Evolutionary conservation across 1,140 invertebrate species (phyloP), one percentile per base, ranked within the genome.

Genomic region (Ceratina calcarata): DNA sequence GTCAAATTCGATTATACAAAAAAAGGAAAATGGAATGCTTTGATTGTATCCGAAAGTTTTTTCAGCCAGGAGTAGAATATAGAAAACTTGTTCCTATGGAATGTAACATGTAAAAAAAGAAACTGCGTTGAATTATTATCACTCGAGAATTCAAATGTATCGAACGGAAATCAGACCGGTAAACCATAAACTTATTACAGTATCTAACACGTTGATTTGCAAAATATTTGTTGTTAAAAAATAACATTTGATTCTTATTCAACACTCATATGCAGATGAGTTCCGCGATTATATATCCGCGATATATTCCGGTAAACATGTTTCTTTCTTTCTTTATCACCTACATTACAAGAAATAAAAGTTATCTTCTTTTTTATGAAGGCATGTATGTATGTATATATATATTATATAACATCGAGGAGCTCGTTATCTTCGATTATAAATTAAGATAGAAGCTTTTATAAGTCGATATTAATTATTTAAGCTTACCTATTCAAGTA

Each of bases 401-500:
- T 66, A 51, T 68, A 69, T 37, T 45, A 55, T 62, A 78, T 77
- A 78, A 72, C 49, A 72, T 78, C 68, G 76, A 78, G 60, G 37
- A 65, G 18, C 71, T 74, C 78, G 15, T 84, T 72, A 67, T 67
- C 69, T 75, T 83, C 32, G 57, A 69, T 67, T 75, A 80, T 18
- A 49, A 83, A 71, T 83, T 67, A 51, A 84, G 70, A 82, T 82
- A 80, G 76, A 84, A 83, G 82, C 73, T 45, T 45, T 45, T 10
- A 79, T 75, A 83, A 80, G 20, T 81, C 24, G 51, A 84, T 66
- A 84, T 70, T 70, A 68, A 81, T 71, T 77, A 73, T 79, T 69
- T 60, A 78, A 81, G 66, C 66, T 78, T 81, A 65, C 22, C 61
- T 85, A 84, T 74, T 70, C 53, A 86, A 86, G 76, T 86, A 85